phyloP scores from a whole-genome alignment of 2,113 vertebrate species.

The Danionella cerebrum region DNA sequence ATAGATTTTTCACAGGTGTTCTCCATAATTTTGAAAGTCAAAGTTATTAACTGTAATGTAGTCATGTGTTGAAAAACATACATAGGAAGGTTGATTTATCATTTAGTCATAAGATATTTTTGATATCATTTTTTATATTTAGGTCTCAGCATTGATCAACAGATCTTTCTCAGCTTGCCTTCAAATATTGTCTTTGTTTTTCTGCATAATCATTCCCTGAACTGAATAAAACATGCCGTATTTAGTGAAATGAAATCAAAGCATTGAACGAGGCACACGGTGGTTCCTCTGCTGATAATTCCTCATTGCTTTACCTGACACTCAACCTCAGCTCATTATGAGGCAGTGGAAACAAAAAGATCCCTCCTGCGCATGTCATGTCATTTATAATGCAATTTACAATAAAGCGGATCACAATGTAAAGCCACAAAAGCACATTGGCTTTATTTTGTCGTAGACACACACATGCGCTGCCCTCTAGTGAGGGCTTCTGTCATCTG shows the following conservation, averaged over 20 bases:
- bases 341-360: not conserved
- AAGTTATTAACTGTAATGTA: too few relatives aligned
- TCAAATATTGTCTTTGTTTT: too few relatives aligned
- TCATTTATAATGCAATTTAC: conserved; percentile 37
- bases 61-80: too few relatives aligned
- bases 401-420: conserved; percentile 22
- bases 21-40: too few relatives aligned
- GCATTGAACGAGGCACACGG: conserved; percentile 6
- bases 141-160: too few relatives aligned
- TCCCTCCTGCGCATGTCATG: conserved; percentile 27
- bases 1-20: too few relatives aligned
- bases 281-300: conserved; percentile 28
- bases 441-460: not conserved
- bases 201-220: too few relatives aligned
- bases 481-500: too few relatives aligned
- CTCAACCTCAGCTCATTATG: not conserved
- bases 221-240: conserved; percentile 16
- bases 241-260: conserved; percentile 31
- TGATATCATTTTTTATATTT: too few relatives aligned
- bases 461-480: conserved; percentile 35
- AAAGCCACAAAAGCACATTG: conserved; percentile 13
- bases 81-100: too few relatives aligned
- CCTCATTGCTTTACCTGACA: conserved; percentile 31
- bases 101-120: too few relatives aligned
- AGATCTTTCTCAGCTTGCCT: too few relatives aligned